Evolutionary conservation across 2,888 invertebrate genomes (phyloP).

Genomic region (Dynastes tityus): DNA sequence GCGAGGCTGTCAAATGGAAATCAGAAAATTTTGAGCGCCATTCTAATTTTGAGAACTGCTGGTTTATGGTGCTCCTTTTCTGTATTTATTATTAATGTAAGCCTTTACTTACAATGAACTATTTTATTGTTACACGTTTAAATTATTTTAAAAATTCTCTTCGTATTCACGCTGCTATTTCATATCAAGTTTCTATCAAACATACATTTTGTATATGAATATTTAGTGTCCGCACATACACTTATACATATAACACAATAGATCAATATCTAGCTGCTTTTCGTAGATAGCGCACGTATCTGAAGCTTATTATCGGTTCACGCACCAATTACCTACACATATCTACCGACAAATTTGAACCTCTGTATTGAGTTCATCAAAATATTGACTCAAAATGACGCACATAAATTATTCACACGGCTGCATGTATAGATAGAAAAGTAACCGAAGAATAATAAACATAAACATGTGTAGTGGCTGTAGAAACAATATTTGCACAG

Average conservation of each 20-base stretch:
- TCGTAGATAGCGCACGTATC: not conserved
- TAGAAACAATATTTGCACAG: too few species aligned
- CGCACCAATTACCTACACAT: not conserved
- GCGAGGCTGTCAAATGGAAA: too few species aligned
- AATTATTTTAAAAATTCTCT: too few species aligned
- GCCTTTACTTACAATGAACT: too few species aligned
- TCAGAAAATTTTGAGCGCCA: too few species aligned
- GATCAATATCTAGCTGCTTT: not conserved
- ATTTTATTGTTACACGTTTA: too few species aligned
- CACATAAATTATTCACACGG: conserved; percentile 5
- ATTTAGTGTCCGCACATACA: not conserved
- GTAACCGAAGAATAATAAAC: not conserved
- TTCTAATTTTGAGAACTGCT: too few species aligned
- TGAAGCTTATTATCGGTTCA: conserved; percentile 5
- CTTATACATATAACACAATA: not conserved
- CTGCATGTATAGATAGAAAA: not conserved
- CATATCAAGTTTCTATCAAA: too few species aligned
- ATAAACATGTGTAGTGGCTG: not conserved
- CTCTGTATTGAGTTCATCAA: not conserved
- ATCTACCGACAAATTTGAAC: not conserved
- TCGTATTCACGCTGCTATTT: too few species aligned
- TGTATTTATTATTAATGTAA: too few species aligned
- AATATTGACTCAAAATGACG: conserved; percentile 43
- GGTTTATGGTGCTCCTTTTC: too few species aligned
- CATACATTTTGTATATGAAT: too few species aligned